These are phyloP conservation scores for Erithacus rubecula DNA, from an alignment of 2,797 vertebrate genomes.

Conservation along the genomic window DNA sequence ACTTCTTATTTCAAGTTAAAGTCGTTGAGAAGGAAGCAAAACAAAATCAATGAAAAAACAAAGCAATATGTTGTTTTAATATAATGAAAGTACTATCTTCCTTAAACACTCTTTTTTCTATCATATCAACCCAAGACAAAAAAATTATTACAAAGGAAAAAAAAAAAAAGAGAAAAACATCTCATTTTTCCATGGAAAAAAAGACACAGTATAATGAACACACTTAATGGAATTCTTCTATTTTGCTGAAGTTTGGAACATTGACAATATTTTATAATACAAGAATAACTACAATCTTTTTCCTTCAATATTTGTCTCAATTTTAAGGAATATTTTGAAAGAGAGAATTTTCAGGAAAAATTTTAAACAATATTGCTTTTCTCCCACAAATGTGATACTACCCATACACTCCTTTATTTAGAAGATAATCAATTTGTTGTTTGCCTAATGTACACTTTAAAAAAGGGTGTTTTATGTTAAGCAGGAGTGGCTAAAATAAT, in stretches of 20 bases:
- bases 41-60: neutral
- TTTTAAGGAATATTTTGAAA: neutral
- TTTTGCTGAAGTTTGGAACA: neutral
- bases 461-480: neutral
- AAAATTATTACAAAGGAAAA: neutral
- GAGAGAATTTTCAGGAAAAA: neutral
- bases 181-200: neutral
- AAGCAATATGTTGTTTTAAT: neutral
- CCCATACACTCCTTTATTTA: neutral
- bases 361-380: neutral
- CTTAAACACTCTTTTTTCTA: neutral
- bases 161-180: neutral
- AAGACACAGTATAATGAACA: neutral
- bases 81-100: neutral
- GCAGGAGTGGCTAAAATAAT: neutral
- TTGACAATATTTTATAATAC: neutral
- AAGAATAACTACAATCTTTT: neutral
- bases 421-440: neutral
- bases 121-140: neutral
- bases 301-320: neutral
- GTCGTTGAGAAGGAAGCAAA: neutral
- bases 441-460: neutral
- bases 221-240: neutral
- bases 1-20: neutral
- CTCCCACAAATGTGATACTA: neutral